A percentile compares a stretch with the other conserved stretches of the same genome.
phyloP scores from a whole-genome alignment of 2,113 vertebrate species.

The Halcyon senegalensis region DNA sequence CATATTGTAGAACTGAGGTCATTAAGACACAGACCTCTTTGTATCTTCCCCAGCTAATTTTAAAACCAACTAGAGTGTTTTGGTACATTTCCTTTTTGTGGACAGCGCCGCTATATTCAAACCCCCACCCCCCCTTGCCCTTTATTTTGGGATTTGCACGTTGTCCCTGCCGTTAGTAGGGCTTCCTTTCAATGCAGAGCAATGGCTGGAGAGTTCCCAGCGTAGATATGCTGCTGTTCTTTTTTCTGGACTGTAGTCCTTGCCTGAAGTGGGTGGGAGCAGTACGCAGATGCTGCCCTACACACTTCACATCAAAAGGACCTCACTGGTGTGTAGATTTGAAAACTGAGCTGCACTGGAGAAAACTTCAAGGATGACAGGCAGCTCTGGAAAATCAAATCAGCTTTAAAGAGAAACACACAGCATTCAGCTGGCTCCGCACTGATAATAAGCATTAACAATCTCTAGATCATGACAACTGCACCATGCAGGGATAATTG shows the following conservation, averaged over 20 bases:
- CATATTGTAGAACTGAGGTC: neutral
- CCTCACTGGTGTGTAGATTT: neutral
- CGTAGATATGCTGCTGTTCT: neutral
- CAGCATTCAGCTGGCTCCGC: conserved; percentile 14
- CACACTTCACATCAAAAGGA: neutral
- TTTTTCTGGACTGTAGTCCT: neutral
- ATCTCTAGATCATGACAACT: conserved; percentile 34
- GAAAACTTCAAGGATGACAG: neutral
- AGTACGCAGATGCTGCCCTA: neutral
- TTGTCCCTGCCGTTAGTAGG: neutral
- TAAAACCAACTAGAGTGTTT: conserved; percentile 5
- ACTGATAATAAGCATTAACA: conserved; percentile 52
- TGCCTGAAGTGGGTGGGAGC: neutral
- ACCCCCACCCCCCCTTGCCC: accelerated
- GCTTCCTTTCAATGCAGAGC: neutral
- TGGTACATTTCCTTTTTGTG: neutral
- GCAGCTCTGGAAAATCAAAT: conserved; percentile 40
- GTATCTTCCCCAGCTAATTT: conserved; percentile 24
- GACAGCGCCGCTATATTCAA: neutral
- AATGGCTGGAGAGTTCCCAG: neutral
- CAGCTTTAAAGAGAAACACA: conserved; percentile 32
- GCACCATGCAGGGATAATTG: conserved; percentile 45
- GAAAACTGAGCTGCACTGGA: neutral
- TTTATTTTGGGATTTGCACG: neutral
- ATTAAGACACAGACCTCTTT: conserved; percentile 9